These are phyloP conservation scores for Eilema depressum DNA, from an alignment of 2,888 invertebrate genomes.

Conservation along the genomic window DNA sequence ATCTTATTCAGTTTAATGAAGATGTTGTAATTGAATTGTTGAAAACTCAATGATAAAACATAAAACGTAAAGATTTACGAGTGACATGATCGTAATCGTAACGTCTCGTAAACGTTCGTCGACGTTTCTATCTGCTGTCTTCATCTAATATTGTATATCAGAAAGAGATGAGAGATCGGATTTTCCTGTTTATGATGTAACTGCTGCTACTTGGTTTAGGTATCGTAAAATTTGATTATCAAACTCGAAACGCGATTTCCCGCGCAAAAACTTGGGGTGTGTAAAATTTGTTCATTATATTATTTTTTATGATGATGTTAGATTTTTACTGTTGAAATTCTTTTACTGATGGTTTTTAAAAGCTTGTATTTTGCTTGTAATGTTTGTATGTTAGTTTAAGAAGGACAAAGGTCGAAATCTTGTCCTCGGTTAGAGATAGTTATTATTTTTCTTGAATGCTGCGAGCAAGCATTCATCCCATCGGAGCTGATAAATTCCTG, in stretches of 20 bases:
- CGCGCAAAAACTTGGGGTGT: slow-evolving; percentile 9
- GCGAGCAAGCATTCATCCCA: no score
- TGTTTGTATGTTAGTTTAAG: background rate
- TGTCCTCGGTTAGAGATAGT: background rate
- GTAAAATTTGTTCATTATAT: slow-evolving; percentile 18
- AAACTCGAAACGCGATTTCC: slow-evolving; percentile 33
- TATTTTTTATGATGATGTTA: background rate
- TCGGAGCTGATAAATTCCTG: no score
- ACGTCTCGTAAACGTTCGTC: slow-evolving; percentile 46
- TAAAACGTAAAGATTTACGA: slow-evolving; percentile 47
- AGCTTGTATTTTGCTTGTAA: background rate
- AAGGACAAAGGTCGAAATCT: no score
- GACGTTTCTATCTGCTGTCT: slow-evolving; percentile 30
- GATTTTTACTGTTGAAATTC: background rate
- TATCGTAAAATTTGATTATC: slow-evolving; percentile 41
- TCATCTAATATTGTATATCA: slow-evolving; percentile 5
- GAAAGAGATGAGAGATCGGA: slow-evolving; percentile 26
- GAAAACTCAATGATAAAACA: slow-evolving; percentile 38
- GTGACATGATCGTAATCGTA: slow-evolving; percentile 39
- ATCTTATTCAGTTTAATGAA: slow-evolving; percentile 21
- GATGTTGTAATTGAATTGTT: slow-evolving; percentile 37
- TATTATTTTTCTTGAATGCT: background rate
- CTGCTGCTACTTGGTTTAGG: slow-evolving; percentile 38
- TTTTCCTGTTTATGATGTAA: slow-evolving; percentile 44
- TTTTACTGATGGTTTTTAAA: background rate